phyloP scores from a whole-genome alignment of 2,797 vertebrate genomes.

The Hoplostethus mediterraneus region DNA sequence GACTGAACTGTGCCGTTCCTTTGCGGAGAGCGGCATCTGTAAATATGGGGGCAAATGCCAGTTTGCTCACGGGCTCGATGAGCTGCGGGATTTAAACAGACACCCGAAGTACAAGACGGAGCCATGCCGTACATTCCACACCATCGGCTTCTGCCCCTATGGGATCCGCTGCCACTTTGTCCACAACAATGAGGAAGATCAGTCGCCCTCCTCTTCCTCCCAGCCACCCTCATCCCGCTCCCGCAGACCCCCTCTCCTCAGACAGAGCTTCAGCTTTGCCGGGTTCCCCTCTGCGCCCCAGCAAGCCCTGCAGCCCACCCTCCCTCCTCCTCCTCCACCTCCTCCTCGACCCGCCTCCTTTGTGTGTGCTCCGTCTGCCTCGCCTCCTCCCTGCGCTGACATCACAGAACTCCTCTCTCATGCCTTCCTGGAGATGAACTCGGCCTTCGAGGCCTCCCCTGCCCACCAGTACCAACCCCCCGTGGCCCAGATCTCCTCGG shows the following conservation, averaged over 20 bases:
- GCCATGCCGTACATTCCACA: constrained; percentile 88
- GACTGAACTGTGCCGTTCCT: constrained; percentile 88
- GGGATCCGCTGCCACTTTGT: constrained; percentile 89
- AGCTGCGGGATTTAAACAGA: constrained; percentile 85
- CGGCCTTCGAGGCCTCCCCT: constrained; percentile 70
- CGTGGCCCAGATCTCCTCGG: constrained; percentile 29
- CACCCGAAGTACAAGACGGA: constrained; percentile 90
- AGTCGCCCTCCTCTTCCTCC: constrained; percentile 40
- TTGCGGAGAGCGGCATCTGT: constrained; percentile 84
- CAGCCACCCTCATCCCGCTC: constrained; percentile 39
- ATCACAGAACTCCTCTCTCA: constrained; percentile 77
- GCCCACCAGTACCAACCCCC: constrained; percentile 43
- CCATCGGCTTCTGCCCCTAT: constrained; percentile 88
- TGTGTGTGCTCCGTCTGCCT: constrained; percentile 38
- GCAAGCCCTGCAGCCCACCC: constrained; percentile 37
- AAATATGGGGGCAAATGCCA: constrained; percentile 89
- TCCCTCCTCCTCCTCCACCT: constrained; percentile 25
- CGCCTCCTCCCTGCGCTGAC: constrained; percentile 70
- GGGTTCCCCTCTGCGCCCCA: constrained; percentile 82
- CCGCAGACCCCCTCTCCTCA: constrained; percentile 77
- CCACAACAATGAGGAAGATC: constrained; percentile 87
- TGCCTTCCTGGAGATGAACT: constrained; percentile 73
- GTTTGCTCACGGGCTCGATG: constrained; percentile 85
- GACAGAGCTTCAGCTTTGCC: constrained; percentile 87
- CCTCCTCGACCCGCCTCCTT: constrained; percentile 37